Base-by-base conservation (phyloP, 2,888 invertebrate species). In the Drosophila paracracens region DNA sequence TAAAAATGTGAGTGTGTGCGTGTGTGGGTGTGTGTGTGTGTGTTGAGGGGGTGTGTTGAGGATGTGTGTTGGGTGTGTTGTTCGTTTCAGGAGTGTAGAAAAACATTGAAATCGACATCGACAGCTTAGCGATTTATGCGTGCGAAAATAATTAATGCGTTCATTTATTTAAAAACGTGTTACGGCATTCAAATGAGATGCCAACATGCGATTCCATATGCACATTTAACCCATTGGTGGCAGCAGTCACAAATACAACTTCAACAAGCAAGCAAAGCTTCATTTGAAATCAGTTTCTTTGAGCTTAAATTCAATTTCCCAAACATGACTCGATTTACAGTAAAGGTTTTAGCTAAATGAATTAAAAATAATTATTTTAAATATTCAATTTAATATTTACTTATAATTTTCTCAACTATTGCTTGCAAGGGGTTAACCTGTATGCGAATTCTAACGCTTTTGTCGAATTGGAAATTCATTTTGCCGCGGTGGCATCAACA, bases 111-210 rank as follows among this genome's bases (percentile, higher is more conserved):
- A 54, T 62, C 68, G 69, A 81, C 80, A 87, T 82, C 81, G 86
- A 89, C 86, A 86, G 83, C 72, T 70, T 53, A 74, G 73, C 83
- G 86, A 85, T 85, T 83, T 86, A 90, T 88, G 79, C 60, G 64
- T 68, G 81, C 69, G 59, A 63, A 79, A 83, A 88, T 85, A 89
- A 89, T 89, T 76, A 89, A 86, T 88, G 89, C 87, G 54, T 75
- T 83, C 79, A 77, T 83, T 86, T 83, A 90, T 88, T 90, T 88
- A 58, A 80, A 86, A 85, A 82, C 88, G 85, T 89, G 88, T 85
- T 82, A 61, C 63, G 66, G 89, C 82, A 89, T 88, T 88, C 78
- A 80, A 85, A 89, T 89, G 70, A 84, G 75, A 69, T 75, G 46
- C 59, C 51, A 43, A 51, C 74, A 61, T 31, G 35, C 63, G 8